These are phyloP conservation scores for Chlorocebus sabaeus DNA, from an alignment of 2,113 vertebrate genomes.

Conservation along the genomic window DNA sequence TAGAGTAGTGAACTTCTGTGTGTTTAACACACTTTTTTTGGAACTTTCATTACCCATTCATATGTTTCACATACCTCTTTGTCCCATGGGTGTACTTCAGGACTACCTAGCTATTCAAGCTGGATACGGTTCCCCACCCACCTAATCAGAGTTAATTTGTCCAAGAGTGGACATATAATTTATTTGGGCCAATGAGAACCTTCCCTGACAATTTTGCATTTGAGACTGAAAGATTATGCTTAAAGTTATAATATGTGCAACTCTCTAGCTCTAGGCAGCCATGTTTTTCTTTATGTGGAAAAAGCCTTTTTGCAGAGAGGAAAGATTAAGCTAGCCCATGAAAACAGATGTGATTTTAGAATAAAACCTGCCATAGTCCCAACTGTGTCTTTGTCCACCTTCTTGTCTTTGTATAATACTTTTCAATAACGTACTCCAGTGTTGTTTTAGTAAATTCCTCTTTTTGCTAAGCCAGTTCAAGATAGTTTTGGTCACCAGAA, in stretches of 20 bases:
- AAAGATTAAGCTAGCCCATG: background rate
- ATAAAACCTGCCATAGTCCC: background rate
- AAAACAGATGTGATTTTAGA: background rate
- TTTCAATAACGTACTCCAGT: background rate
- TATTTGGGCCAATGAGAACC: background rate
- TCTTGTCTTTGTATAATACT: background rate
- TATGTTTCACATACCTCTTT: background rate
- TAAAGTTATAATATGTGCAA: background rate
- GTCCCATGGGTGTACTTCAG: background rate
- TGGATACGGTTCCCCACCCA: background rate
- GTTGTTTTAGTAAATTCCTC: background rate
- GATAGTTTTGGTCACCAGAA: background rate
- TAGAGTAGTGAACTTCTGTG: background rate
- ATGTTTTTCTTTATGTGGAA: background rate
- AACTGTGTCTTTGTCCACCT: background rate
- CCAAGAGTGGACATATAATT: background rate
- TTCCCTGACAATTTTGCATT: background rate
- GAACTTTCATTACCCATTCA: background rate
- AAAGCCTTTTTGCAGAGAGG: background rate
- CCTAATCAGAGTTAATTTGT: background rate
- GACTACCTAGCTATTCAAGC: background rate
- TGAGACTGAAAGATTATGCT: background rate
- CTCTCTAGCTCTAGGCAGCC: background rate
- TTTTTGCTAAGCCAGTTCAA: slow-evolving; percentile 17
- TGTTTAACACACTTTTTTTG: background rate